Base-by-base conservation (phyloP, 2,888 invertebrate genomes). In the Drosophila atroscutellata region DNA sequence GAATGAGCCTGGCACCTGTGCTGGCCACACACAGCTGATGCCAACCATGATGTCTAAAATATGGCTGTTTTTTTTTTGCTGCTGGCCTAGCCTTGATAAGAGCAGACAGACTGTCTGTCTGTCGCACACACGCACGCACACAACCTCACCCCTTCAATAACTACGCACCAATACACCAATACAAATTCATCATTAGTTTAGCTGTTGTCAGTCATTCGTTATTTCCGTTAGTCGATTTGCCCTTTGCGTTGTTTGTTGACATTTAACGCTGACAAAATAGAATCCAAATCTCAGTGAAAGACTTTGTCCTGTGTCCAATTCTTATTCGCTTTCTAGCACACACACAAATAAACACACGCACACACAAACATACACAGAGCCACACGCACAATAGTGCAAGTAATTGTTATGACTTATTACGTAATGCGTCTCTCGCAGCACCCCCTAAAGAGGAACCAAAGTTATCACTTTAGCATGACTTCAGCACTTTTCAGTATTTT, bases 71-170 rank as follows among this genome's bases (percentile, higher is more conserved):
- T 66, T 75, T 32, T 32, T 69, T 74, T 60, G 70, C 68, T 49
- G 56, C 75, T 81, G 79, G 82, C 80, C 82, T 81, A 74, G 70
- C 81, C 75, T 77, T 82, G 86, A 85, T 86, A 88, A 88, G 81
- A 83, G 74, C 81, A 84, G 86, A 86, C 81, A 84, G 83, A 83
- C 86, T 83, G 67, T 54, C 75, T 83, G 67, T 52, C 75, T 70
- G 76, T 79, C 77, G 72, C 73, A 73, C 52, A 47, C 32, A 34
- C 6, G 34, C 51, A 57, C 36, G 30, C 72, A 47, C 2, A 34
- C 32, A 54, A 49, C 59, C 45, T 50, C 50, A 37, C 55, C 57
- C 57, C 34, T 39, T 15, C 51, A 39, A 34, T 67, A 64, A 69
- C 71, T 71, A 72, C 70, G 68, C 79, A 74, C 72, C 66, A 54